A percentile compares a stretch with the other conserved stretches of the same genome.
Evolutionary conservation across 2,888 invertebrate genomes (phyloP).

Genomic region (Gisinianus flammeolus): DNA sequence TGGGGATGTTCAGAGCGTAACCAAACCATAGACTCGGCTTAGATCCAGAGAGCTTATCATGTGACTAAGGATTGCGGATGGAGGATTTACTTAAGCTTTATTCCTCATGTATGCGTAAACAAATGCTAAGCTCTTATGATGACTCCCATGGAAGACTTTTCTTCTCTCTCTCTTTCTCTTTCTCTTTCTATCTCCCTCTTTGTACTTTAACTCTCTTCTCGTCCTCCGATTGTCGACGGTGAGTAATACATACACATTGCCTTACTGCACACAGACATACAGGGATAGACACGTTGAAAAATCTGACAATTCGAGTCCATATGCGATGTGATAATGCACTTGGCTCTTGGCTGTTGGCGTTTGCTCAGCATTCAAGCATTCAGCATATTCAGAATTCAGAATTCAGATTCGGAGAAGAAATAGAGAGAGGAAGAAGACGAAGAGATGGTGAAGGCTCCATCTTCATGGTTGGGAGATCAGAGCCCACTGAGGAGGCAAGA

Average conservation of each 20-base stretch:
- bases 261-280: background rate
- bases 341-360: conserved; percentile 4
- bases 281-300: background rate
- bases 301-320: background rate
- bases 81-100: background rate
- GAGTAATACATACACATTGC: conserved; percentile 16
- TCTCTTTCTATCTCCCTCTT: background rate
- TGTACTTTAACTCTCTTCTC: background rate
- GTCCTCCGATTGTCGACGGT: conserved; percentile 16
- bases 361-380: background rate
- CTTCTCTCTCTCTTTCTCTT: background rate
- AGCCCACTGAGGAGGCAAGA: conserved; percentile 14
- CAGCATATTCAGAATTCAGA: background rate
- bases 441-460: conserved; percentile 29
- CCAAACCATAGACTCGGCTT: too few species aligned
- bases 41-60: background rate
- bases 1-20: too few species aligned
- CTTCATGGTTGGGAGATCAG: conserved; percentile 29
- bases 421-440: too few species aligned
- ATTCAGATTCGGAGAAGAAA: background rate
- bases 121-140: background rate
- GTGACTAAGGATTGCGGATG: background rate
- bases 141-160: background rate
- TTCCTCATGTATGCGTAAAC: background rate
- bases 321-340: conserved; percentile 19